Conservation (phyloP, 2,888 invertebrate genomes). For the Trissoscelio sp. region DNA sequence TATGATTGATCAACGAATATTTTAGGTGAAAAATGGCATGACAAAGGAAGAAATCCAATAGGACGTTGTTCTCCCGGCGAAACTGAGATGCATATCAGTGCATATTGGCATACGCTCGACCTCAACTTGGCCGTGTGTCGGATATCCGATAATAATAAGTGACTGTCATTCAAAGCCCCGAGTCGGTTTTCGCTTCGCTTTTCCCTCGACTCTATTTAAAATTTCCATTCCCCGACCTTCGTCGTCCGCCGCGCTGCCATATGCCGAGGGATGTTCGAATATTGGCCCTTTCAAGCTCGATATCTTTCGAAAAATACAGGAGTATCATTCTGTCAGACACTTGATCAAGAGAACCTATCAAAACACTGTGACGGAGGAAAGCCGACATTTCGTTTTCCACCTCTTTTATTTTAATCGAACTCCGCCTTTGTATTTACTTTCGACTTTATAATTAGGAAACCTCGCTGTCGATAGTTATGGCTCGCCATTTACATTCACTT, state of each 20-base stretch:
- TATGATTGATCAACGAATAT: slow-evolving; percentile 48
- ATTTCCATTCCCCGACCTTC: slow-evolving; percentile 52
- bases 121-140: slow-evolving; percentile 68
- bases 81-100: slow-evolving; percentile 70
- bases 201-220: slow-evolving; percentile 60
- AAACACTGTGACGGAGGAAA: slow-evolving; percentile 3
- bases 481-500: too few species aligned
- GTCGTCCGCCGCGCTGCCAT: slow-evolving; percentile 18
- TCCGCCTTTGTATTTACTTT: slow-evolving; percentile 1
- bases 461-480: background rate
- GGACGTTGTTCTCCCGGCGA: slow-evolving; percentile 55
- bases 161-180: slow-evolving; percentile 72
- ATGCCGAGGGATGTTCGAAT: slow-evolving; percentile 25
- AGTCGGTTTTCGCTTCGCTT: slow-evolving; percentile 59
- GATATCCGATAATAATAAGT: slow-evolving; percentile 77
- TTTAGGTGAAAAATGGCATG: slow-evolving; percentile 38
- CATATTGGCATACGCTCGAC: slow-evolving; percentile 74
- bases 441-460: slow-evolving; percentile 12
- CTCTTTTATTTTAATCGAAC: slow-evolving; percentile 35
- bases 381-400: slow-evolving; percentile 4
- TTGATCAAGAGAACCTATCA: slow-evolving; percentile 37
- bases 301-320: slow-evolving; percentile 47
- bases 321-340: slow-evolving; percentile 32
- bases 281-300: slow-evolving; percentile 59
- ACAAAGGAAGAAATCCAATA: slow-evolving; percentile 56